Evolutionary conservation across 2,113 vertebrate species (phyloP).

Genomic region (Serinus canaria): DNA sequence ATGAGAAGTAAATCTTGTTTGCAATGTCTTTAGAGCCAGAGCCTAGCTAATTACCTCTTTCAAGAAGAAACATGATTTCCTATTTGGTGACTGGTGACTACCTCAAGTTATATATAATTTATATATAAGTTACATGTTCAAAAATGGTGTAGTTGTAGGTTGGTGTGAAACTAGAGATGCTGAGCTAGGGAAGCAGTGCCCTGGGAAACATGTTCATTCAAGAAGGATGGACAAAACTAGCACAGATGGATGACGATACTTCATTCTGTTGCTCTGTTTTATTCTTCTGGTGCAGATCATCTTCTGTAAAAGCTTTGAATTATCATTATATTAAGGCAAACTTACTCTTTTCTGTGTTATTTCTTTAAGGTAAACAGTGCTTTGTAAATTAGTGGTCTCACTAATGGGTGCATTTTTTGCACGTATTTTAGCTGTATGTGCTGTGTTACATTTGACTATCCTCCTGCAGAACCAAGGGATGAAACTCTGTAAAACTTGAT

Average conservation of each 20-base stretch:
- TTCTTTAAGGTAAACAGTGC: background rate
- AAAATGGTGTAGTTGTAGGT: background rate
- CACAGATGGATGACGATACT: background rate
- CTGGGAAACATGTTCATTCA: background rate
- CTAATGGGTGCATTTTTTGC: background rate
- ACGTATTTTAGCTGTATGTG: background rate
- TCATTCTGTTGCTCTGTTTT: background rate
- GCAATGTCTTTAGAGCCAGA: background rate
- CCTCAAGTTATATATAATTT: background rate
- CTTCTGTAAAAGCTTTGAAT: background rate
- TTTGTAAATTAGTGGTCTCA: background rate
- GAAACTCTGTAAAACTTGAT: background rate
- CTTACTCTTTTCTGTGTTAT: background rate
- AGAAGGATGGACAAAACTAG: background rate
- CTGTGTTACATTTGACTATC: background rate
- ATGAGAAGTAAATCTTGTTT: conserved; percentile 15
- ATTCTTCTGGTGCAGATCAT: background rate
- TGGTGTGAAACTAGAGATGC: background rate
- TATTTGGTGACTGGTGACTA: conserved; percentile 1
- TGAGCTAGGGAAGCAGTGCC: background rate
- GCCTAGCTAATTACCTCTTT: conserved; percentile 29
- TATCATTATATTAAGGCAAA: background rate
- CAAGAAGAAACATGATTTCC: conserved; percentile 16
- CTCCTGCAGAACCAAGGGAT: background rate
- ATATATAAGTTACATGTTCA: background rate